phyloP scores from a whole-genome alignment of 2,797 vertebrate genomes.

The Leucoraja ocellata region DNA sequence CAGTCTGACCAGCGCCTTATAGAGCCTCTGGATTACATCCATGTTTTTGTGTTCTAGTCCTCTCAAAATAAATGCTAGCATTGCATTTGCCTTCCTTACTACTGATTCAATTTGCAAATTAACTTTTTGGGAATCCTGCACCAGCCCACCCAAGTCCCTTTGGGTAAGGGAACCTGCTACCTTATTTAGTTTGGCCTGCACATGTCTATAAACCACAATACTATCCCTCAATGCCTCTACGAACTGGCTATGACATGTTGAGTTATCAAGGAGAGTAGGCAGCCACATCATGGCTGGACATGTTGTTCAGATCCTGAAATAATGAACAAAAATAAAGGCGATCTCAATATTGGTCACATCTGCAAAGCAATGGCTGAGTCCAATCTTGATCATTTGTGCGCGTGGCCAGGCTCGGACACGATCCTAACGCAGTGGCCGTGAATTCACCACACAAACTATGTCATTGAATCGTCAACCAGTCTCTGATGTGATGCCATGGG shows the following conservation, averaged over 20 bases:
- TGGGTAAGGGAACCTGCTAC: not conserved
- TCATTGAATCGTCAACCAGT: not conserved
- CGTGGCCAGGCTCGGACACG: slow-evolving; percentile 30
- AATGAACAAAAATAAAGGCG: not conserved
- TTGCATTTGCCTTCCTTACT: no score
- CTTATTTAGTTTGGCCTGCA: not conserved
- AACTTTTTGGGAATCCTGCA: no score
- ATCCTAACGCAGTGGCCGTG: not conserved
- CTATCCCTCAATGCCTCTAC: not conserved
- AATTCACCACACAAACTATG: not conserved
- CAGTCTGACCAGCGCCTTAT: no score
- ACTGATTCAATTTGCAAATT: no score
- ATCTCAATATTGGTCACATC: not conserved
- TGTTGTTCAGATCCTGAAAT: not conserved
- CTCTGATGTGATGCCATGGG: not conserved
- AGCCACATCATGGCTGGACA: not conserved
- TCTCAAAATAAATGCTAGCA: no score
- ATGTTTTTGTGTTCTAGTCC: no score
- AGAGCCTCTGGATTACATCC: no score
- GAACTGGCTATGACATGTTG: not conserved
- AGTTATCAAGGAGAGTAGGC: not conserved
- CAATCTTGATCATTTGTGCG: slow-evolving; percentile 40
- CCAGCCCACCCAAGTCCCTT: no score
- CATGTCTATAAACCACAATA: no score
- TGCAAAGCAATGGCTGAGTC: slow-evolving; percentile 42